Evolutionary conservation across 2,113 vertebrate species (phyloP), one percentile per base, ranked within the genome.

Genomic region (Apeltes quadracus): DNA sequence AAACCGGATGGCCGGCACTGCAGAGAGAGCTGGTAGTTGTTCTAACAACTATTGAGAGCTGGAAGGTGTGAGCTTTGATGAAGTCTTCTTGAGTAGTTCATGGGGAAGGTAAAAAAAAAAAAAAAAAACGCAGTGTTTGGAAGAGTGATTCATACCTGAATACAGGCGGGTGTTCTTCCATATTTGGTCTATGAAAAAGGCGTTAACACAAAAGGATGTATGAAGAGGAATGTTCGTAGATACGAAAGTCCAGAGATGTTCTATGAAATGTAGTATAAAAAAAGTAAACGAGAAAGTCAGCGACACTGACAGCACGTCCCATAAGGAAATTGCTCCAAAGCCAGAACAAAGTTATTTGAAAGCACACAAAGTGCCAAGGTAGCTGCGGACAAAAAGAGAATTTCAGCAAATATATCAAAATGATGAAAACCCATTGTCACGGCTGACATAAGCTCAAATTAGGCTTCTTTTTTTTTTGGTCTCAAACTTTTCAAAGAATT

Each of bases 401-500:
- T 48, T 48, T 46, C 18, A 46, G 44, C 5, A 18, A 46, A 46
- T 46, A 46, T 8, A 46, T 20, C 44, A 46, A 32, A 71, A 39
- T 48, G 0, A 51, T 55, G 20, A 39, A 48, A 13, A 55, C 7
- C 32, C 14, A 22, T 9, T 62, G 12, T 65, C 34, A 41, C 2
- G 27, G 58, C 68, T 23, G 39, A 58, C 43, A 59, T 79, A 10
- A 44, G 20, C 39, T 58, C 20, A 75, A 32, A 59, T 43, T 73
- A 34, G 20, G n/a, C 18, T 36, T 46, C n/a, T 57, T 8, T 74
- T 50, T 59, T 22, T 62, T 77, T 70, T 61, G 39, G 27, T 32
- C 22, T 65, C 41, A 76, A 62, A 61, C 67, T 75, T 43, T 72
- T 79, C 61, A 76, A 81, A 73, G 54, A 25, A 41, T 72, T 29